Conservation (phyloP, 2,113 vertebrate genomes). For the Furnarius figulus region DNA sequence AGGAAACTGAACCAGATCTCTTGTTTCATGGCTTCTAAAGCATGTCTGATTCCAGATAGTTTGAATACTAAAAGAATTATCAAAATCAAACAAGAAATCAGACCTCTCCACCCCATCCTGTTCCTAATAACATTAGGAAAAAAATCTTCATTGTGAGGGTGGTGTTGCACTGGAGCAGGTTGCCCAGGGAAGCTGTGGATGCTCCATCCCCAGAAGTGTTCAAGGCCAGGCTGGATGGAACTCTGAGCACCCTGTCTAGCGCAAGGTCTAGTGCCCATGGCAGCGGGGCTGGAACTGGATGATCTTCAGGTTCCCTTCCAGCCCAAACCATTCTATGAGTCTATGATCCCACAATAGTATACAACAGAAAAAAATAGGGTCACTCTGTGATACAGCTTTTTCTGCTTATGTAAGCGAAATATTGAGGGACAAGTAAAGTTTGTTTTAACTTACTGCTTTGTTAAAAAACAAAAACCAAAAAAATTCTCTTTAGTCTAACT, state of each 20-base stretch:
- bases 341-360: background rate
- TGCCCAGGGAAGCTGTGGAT: background rate
- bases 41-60: background rate
- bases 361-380: background rate
- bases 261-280: background rate
- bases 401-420: background rate
- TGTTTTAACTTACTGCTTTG: background rate
- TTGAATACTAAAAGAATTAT: background rate
- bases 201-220: background rate
- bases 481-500: background rate
- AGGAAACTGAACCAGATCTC: background rate
- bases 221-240: background rate
- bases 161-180: background rate
- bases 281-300: background rate
- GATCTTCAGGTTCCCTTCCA: background rate
- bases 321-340: background rate
- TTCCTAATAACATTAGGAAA: background rate
- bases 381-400: background rate
- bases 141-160: background rate
- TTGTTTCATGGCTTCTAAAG: background rate
- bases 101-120: accelerated
- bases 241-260: background rate
- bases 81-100: background rate
- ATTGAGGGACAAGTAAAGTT: background rate
- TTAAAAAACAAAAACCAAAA: background rate